Percentiles rank a stretch among this genome's conserved stretches.
These are phyloP conservation scores for Eupithecia pulchellata DNA, from an alignment of 2,888 invertebrate genomes.

Conservation along the genomic window DNA sequence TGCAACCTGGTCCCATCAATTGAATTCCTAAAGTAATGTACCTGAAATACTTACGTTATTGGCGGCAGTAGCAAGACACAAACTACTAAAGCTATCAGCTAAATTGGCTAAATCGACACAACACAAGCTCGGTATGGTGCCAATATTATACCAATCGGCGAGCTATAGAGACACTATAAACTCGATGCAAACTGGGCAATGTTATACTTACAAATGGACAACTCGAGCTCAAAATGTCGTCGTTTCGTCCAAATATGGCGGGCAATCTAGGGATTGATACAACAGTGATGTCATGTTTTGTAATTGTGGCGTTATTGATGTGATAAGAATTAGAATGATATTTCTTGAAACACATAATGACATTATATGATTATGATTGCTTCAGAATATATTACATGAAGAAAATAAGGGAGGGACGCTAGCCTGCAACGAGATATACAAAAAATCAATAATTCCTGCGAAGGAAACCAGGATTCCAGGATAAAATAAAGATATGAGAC, in stretches of 20 bases:
- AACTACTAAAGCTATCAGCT: slow-evolving; percentile 1
- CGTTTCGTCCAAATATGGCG: slow-evolving; percentile 26
- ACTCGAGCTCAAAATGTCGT: slow-evolving; percentile 6
- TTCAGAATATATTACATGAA: too few species aligned
- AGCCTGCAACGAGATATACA: too few species aligned
- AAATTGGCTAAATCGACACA: neutral
- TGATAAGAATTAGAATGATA: neutral
- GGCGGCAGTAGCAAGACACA: too few species aligned
- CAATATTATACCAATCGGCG: slow-evolving; percentile 9
- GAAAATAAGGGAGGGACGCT: too few species aligned
- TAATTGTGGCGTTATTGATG: slow-evolving; percentile 13
- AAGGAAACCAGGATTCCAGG: too few species aligned
- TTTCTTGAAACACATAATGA: neutral
- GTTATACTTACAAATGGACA: neutral
- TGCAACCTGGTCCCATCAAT: neutral
- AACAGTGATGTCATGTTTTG: slow-evolving; percentile 34
- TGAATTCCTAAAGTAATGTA: neutral
- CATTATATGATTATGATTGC: neutral
- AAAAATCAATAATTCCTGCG: too few species aligned
- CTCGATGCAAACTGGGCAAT: neutral
- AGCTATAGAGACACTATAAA: slow-evolving; percentile 1
- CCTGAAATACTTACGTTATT: neutral
- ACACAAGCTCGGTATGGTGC: slow-evolving; percentile 9
- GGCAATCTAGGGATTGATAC: slow-evolving; percentile 31
- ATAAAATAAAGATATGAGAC: too few species aligned